Evolutionary conservation across 2,113 vertebrate genomes (phyloP), one percentile per base, ranked within the genome.

Genomic region (Catharus minimus): DNA sequence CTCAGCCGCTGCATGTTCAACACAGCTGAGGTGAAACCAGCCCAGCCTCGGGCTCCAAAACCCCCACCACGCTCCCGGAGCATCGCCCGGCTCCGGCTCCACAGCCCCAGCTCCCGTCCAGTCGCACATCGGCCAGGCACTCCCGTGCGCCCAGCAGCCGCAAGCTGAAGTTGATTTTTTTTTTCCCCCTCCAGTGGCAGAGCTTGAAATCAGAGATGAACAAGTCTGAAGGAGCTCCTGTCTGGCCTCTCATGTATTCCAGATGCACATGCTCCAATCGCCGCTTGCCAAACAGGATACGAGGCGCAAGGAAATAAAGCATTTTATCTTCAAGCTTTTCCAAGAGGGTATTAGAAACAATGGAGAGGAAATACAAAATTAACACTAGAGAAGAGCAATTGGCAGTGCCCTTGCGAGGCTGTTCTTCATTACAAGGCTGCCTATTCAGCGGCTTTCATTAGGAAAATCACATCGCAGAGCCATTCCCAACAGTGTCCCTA

Each of bases 341-440:
- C 92, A 94, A 94, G 88, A 92, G 90, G 78, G 88, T 93, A 67
- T 92, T 94, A 90, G 53, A 77, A 95, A 94, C 94, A 96, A 97
- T 92, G 82, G 74, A 64, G 92, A 96, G 95, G 92, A 95, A 95
- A 94, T 96, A 88, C 92, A 94, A 95, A 95, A 96, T 95, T 94
- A 95, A 96, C 88, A 91, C 82, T 83, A 88, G 83, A 90, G 95
- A 96, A 60, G 86, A 94, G 92, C 91, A 88, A 89, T 95, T 96
- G 95, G 96, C 94, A 96, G 90, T 69, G 67, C 92, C 90, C 78
- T 84, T 13, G 0, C 2, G 9, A 90, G 83, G 32, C 93, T 78
- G 92, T 64, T 95, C 94, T 82, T 95, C 84, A 36, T 69, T 36
- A 90, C 94, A 72, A 86, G 91, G 79, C 91, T 30, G 86, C 69